Conservation (phyloP, 2,888 invertebrate species). For the Diadegma fenestrale region DNA sequence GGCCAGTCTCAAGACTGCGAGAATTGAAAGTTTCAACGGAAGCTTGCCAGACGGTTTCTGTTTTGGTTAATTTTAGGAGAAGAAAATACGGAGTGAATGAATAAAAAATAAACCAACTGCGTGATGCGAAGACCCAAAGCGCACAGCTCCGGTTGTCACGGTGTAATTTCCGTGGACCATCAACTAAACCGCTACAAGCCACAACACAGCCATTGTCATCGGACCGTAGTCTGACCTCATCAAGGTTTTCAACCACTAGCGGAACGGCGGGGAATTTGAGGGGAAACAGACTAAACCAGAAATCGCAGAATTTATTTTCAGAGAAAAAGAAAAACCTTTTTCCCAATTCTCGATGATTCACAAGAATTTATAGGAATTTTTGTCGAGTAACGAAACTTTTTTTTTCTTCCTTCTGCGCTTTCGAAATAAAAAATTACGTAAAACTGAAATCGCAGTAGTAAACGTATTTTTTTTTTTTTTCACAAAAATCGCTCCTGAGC, state of each 20-base stretch:
- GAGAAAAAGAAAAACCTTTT: not conserved
- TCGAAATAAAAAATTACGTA: not conserved
- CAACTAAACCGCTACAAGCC: not conserved
- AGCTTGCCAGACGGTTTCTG: no score
- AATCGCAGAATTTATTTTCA: not conserved
- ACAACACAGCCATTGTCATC: slow-evolving; percentile 7
- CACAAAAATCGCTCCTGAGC: not conserved
- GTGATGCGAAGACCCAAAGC: not conserved
- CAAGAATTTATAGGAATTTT: not conserved
- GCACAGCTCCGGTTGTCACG: not conserved
- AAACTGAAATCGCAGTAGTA: not conserved
- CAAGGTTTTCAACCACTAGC: slow-evolving; percentile 20
- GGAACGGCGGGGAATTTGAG: not conserved
- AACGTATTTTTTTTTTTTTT: not conserved
- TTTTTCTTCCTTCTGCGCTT: not conserved
- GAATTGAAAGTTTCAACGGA: no score
- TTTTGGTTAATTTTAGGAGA: no score
- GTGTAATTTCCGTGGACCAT: slow-evolving; percentile 9
- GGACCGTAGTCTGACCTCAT: not conserved
- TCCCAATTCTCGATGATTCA: not conserved
- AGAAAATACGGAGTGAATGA: not conserved
- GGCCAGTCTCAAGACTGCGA: no score
- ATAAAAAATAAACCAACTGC: not conserved
- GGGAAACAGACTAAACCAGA: not conserved
- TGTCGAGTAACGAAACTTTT: not conserved